These are phyloP conservation scores for Brachyalestes nurse DNA, from an alignment of 2,797 vertebrate genomes.

Conservation along the genomic window DNA sequence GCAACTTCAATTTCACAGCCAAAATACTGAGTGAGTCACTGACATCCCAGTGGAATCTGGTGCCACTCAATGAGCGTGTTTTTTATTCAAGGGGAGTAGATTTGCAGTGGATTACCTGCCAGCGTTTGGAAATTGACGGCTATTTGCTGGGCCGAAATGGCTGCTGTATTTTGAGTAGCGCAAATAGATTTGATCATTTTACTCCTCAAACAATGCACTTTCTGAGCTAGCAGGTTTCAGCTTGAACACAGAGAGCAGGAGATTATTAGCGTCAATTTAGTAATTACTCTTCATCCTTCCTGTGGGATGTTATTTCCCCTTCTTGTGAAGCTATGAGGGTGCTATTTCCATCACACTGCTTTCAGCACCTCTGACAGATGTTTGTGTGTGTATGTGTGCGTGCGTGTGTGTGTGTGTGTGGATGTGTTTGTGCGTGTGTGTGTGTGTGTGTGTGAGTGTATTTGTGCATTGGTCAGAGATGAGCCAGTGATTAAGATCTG, in stretches of 20 bases:
- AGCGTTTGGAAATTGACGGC: constrained; percentile 26
- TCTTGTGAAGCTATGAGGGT: neutral
- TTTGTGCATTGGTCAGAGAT: neutral
- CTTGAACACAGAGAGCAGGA: neutral
- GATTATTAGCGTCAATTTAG: constrained; percentile 13
- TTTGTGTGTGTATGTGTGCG: constrained; percentile 21
- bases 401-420: neutral
- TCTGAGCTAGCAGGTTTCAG: neutral
- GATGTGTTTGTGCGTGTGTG: too few species aligned
- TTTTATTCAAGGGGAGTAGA: constrained; percentile 40
- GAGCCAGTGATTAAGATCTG: constrained; percentile 67
- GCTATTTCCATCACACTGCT: constrained; percentile 15
- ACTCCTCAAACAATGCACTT: neutral
- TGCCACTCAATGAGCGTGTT: constrained; percentile 30
- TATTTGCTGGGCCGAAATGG: constrained; percentile 9
- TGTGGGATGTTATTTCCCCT: neutral
- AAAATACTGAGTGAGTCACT: constrained; percentile 18
- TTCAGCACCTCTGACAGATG: constrained; percentile 19
- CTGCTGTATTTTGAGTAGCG: neutral
- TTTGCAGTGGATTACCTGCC: constrained; percentile 30
- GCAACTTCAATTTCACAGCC: constrained; percentile 26
- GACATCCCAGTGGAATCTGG: constrained; percentile 12
- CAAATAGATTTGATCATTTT: constrained; percentile 22
- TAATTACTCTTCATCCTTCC: neutral
- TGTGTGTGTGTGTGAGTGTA: neutral